Base-by-base conservation (phyloP, 1,140 invertebrate genomes). In the Pomacea maculata region DNA sequence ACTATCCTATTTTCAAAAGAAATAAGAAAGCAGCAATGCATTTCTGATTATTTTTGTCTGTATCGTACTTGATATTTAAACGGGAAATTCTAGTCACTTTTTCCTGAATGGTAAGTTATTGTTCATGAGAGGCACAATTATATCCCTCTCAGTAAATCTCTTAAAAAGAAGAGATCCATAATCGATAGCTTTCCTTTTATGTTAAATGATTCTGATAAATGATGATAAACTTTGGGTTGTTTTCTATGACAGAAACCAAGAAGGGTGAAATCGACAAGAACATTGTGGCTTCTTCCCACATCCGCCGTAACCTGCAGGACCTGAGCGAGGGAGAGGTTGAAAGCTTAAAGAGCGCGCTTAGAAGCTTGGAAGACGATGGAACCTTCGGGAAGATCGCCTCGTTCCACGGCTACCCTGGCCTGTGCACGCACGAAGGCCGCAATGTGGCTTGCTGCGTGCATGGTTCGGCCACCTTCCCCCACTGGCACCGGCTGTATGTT, bases 401-500 rank as follows among this genome's bases (percentile, higher is more conserved):
- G 25, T 84, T 82, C 81, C 83, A 84, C 71, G 83, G 83, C 55
- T 70, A 80, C 29, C 83, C 83, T 57, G 81, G 78, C 11, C 73
- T 80, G 64, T 84, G 83, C 72, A 15, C 63, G 57, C 72, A 73
- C n/a, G 79, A 80, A 25, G 71, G 76, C 29, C 77, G 29, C 21
- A 78, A 55, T 3, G 73, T 82, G 29, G 80, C 81, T 9, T 84
- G 83, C 65, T 84, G 83, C 54, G 52, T 80, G 17, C 81, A 84
- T 45, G 83, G 83, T 12, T 80, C 77, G 74, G 67, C 83, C 21
- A 80, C 74, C 19, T 84, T 84, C 78, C 83, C 78, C 14, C 75
- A 82, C 29, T 84, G 83, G 83, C 80, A 84, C 75, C 78, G 83
- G 55, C 79, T 84, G 6, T 84, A 84, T 65, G 78, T 82, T 0